These are phyloP conservation scores for Lampris incognitus DNA, from an alignment of 2,113 vertebrate species.

Conservation along the genomic window DNA sequence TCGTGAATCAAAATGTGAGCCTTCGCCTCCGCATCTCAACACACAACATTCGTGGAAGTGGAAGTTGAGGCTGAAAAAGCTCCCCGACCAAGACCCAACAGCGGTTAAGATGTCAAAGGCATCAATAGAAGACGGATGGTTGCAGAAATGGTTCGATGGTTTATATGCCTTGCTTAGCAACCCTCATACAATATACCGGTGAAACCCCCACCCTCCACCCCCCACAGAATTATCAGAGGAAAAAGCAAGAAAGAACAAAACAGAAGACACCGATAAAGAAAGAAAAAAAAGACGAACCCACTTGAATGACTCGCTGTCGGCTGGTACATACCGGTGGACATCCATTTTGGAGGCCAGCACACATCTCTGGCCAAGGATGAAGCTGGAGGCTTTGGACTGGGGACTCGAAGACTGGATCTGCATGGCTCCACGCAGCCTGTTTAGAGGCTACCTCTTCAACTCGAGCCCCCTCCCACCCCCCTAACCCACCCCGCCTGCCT, in stretches of 20 bases:
- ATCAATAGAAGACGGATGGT: too few species aligned
- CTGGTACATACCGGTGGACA: constrained; percentile 71
- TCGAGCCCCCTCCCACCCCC: background rate
- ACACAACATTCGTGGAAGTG: background rate
- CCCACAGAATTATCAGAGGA: too few species aligned
- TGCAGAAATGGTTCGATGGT: too few species aligned
- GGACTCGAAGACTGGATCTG: constrained; percentile 62
- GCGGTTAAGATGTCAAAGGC: background rate
- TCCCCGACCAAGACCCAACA: background rate
- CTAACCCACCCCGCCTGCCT: background rate
- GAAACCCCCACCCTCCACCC: too few species aligned
- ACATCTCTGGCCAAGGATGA: constrained; percentile 67
- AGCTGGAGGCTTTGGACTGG: constrained; percentile 53
- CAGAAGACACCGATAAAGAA: background rate
- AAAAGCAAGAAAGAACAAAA: background rate
- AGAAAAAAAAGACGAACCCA: background rate
- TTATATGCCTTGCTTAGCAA: too few species aligned
- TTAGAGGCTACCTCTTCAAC: background rate
- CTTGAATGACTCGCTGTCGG: background rate
- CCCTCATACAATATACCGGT: too few species aligned
- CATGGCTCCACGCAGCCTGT: constrained; percentile 49
- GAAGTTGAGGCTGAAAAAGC: background rate
- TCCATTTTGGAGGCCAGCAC: constrained; percentile 68
- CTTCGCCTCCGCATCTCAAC: too few species aligned
- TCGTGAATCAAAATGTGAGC: too few species aligned